Evolutionary conservation across 2,113 vertebrate genomes (phyloP), one percentile per base, ranked within the genome.

Genomic region (Sisor rabdophorus): DNA sequence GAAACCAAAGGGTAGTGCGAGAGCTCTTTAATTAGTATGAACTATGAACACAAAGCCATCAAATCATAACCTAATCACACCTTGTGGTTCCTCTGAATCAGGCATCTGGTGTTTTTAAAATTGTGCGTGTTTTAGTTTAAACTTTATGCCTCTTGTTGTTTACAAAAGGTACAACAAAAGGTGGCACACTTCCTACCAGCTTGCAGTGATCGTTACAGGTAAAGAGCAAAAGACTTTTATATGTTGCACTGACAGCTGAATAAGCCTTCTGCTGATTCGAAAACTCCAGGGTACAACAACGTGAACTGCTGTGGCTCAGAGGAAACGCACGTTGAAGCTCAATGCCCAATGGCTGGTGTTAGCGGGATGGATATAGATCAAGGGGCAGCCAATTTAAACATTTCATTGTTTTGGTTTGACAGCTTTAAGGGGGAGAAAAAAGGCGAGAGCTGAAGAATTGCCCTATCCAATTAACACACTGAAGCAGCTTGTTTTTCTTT

Each of bases 401-500:
- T 80, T 86, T 89, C 82, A 84, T 84, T 86, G 82, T 85, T 85
- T 83, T 86, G 83, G 83, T 77, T 79, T 86, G 89, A 89, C 87
- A 91, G 88, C 85, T 84, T 72, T 70, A 79, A 76, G 77, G 52
- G 69, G 53, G 68, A 63, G 60, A 78, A 76, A 87, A 79, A 78
- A 88, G 83, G 86, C 80, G 82, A 82, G 77, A 89, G 82, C 85
- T 84, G 88, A 87, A 87, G 87, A 88, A 85, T 86, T 88, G 89
- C 87, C 86, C 84, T 75, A 86, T 88, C 90, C 89, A 90, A 90
- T 90, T 91, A 91, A 90, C 88, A 88, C 87, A 28, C 30, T 71
- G 11, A 84, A 87, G 73, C 58, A 82, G 73, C 80, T 76, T 79
- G 80, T 79, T 81, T 63, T 73, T 69, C 84, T 80, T 82, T 79